phyloP scores from a whole-genome alignment of 2,797 vertebrate species.

The Todus mexicanus region DNA sequence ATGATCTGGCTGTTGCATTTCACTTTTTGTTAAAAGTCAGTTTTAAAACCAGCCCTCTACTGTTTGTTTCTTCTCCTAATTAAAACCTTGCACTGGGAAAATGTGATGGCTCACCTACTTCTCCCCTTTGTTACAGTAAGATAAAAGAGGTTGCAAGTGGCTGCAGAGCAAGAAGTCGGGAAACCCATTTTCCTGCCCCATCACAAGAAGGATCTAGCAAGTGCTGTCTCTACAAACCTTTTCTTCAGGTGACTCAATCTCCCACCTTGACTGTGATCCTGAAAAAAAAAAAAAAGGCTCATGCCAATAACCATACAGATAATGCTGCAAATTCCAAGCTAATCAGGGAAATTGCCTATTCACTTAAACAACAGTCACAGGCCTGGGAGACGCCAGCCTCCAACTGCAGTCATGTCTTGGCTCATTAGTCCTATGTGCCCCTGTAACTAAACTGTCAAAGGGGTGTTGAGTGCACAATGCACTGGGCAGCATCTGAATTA shows the following conservation, averaged over 20 bases:
- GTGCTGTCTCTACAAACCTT: neutral
- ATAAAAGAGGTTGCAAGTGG: neutral
- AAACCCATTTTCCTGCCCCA: neutral
- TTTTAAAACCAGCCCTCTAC: neutral
- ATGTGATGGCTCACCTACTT: neutral
- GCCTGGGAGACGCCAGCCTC: conserved; percentile 41
- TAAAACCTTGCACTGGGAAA: neutral
- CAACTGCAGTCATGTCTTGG: conserved; percentile 39
- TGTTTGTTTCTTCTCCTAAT: neutral
- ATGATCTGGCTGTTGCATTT: neutral
- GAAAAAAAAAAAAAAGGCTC: conserved; percentile 11
- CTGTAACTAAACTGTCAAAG: conserved; percentile 64
- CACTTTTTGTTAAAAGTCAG: neutral
- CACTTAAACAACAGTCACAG: conserved; percentile 39
- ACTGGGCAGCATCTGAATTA: conserved; percentile 58
- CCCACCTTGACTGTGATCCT: conserved; percentile 1
- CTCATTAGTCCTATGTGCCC: conserved; percentile 50
- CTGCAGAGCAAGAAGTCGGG: neutral
- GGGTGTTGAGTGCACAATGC: conserved; percentile 30
- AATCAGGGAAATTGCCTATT: conserved; percentile 56
- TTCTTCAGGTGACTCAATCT: conserved; percentile 48
- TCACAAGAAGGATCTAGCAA: neutral
- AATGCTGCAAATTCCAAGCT: conserved; percentile 55
- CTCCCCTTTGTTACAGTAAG: neutral
- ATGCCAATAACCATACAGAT: conserved; percentile 22